Evolutionary conservation across 2,113 vertebrate genomes (phyloP).

Genomic region (Condylura cristata): DNA sequence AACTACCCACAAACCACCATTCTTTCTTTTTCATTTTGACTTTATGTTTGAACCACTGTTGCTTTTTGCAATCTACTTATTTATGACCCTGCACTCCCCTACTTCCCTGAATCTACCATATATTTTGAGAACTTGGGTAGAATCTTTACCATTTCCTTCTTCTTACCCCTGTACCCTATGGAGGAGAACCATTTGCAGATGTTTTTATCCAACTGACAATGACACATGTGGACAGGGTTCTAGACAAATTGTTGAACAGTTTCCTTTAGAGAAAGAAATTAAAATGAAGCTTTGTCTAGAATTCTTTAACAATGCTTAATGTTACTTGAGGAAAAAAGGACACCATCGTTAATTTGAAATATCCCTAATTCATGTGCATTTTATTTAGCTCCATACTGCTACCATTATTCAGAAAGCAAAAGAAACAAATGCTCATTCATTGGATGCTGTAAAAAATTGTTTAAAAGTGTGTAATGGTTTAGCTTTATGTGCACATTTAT

Average conservation of each 20-base stretch:
- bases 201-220: not conserved
- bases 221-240: not conserved
- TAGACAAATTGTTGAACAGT: not conserved
- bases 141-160: not conserved
- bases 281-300: slow-evolving; percentile 20
- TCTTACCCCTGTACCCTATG: not conserved
- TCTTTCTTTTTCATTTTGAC: not conserved
- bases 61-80: not conserved
- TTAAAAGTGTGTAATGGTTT: slow-evolving; percentile 41
- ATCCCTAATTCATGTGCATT: slow-evolving; percentile 22
- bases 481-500: slow-evolving; percentile 37
- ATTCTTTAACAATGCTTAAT: not conserved
- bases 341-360: slow-evolving; percentile 52
- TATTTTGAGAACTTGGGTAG: not conserved
- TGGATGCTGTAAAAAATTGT: slow-evolving; percentile 44
- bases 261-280: slow-evolving; percentile 1
- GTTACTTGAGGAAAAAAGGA: slow-evolving; percentile 19
- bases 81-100: not conserved
- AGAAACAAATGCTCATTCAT: slow-evolving; percentile 27
- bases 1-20: not conserved
- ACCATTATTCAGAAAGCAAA: slow-evolving; percentile 51
- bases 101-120: not conserved
- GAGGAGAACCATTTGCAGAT: slow-evolving; percentile 9
- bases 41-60: not conserved
- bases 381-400: slow-evolving; percentile 52